Base-by-base conservation (phyloP, 2,888 invertebrate genomes). In the Drosophila picticornis region DNA sequence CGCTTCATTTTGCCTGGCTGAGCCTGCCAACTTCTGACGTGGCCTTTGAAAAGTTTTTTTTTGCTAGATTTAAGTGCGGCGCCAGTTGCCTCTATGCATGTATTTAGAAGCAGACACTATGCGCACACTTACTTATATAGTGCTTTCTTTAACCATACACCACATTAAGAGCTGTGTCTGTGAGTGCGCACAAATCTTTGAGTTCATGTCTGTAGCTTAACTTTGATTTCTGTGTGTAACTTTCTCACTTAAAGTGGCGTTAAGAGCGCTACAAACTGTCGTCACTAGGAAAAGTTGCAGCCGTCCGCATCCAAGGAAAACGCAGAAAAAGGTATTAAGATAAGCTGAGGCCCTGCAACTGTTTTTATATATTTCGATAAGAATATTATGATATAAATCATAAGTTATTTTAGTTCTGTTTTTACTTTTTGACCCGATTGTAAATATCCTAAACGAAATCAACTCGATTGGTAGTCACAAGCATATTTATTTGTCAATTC, bases 211-310 rank as follows among this genome's bases (percentile, higher is more conserved):
- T 40, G 62, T 27, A 63, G 80, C 80, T 80, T 81, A 80, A 77
- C 77, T 80, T 77, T 80, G 80, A 80, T 81, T 80, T 80, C 71
- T 74, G 51, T 72, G 79, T 74, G 65, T 77, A 84, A 89, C 87
- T 89, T 81, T 84, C 72, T 70, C 82, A 84, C 87, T 84, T 89
- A 80, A 86, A 84, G 65, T 70, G 69, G 81, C 89, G 84, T 84
- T 86, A 76, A 78, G 69, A 69, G 69, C 72, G 68, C 61, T 71
- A 80, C 70, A 61, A 70, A 75, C 67, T 65, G 76, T 72, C 72
- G 72, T 29, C 65, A 34, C 72, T 59, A 32, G n/a, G n/a, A 52
- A 60, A 70, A 73, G 48, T 74, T 74, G 38, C 56, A 55, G 55
- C 34, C 59, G 51, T 40, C 61, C 52, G 63, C 34, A 34, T 34